A percentile compares a stretch with the other conserved stretches of the same genome.
phyloP scores from a whole-genome alignment of 1,140 invertebrate species.

The Carposina sasakii region DNA sequence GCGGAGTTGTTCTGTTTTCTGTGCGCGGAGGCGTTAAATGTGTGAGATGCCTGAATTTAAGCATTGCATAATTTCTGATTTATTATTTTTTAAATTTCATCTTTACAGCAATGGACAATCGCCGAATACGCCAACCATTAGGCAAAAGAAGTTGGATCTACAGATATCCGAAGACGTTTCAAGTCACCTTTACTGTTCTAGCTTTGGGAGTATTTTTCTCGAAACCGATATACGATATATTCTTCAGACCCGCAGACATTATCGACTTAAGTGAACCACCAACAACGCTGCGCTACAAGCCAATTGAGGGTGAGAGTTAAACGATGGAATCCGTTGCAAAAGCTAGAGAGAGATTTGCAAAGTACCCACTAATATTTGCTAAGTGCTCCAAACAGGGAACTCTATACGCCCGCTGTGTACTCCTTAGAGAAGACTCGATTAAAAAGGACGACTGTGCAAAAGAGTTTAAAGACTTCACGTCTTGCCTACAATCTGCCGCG shows the following conservation, averaged over 20 bases:
- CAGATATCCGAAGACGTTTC: constrained; percentile 65
- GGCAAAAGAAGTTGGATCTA: constrained; percentile 62
- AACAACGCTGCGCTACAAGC: constrained; percentile 48
- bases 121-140: constrained; percentile 34
- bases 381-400: constrained; percentile 80
- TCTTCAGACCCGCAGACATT: constrained; percentile 45
- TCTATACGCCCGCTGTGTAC: constrained; percentile 84
- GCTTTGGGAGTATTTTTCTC: constrained; percentile 76
- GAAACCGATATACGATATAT: constrained; percentile 80
- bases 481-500: constrained; percentile 80
- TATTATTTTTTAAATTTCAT: too few relatives aligned
- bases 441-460: constrained; percentile 80
- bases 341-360: constrained; percentile 79
- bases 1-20: too few relatives aligned
- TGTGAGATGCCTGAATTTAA: too few relatives aligned
- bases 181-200: constrained; percentile 58
- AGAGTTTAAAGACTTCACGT: constrained; percentile 83
- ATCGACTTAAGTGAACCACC: constrained; percentile 51
- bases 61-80: too few relatives aligned
- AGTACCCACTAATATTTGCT: constrained; percentile 81
- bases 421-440: constrained; percentile 78
- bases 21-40: too few relatives aligned
- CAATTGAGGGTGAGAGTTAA: constrained; percentile 8
- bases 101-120: constrained; percentile 51
- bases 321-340: constrained; percentile 85